Conservation (phyloP, 2,797 vertebrate genomes). For the Australoheros facetus region DNA sequence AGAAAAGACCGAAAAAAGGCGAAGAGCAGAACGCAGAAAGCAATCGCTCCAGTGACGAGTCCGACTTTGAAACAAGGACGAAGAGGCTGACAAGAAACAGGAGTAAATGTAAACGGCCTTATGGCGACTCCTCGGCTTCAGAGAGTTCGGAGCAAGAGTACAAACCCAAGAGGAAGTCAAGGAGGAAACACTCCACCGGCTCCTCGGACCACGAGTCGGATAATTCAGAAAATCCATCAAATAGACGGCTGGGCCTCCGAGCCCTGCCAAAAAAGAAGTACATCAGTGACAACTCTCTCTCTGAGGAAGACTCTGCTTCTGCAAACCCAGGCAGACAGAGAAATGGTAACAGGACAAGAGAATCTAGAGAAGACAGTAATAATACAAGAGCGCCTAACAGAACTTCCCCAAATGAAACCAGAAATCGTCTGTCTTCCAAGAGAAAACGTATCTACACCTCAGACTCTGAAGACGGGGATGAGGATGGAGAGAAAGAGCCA, state of each 20-base stretch:
- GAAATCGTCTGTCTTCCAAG: slow-evolving; percentile 67
- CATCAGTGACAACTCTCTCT: slow-evolving; percentile 75
- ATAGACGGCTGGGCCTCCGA: slow-evolving; percentile 64
- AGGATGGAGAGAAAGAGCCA: slow-evolving; percentile 24
- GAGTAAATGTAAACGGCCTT: slow-evolving; percentile 58
- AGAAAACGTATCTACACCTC: slow-evolving; percentile 78
- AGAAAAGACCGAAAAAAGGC: slow-evolving; percentile 58
- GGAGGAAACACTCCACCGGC: slow-evolving; percentile 65
- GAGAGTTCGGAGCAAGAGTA: slow-evolving; percentile 72
- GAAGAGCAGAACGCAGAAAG: slow-evolving; percentile 18
- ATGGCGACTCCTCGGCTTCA: slow-evolving; percentile 40
- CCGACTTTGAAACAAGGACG: slow-evolving; percentile 23
- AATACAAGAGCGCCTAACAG: slow-evolving; percentile 43
- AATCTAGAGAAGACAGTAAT: slow-evolving; percentile 19
- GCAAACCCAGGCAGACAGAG: slow-evolving; percentile 35
- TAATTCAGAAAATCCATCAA: slow-evolving; percentile 56
- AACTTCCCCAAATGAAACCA: slow-evolving; percentile 44
- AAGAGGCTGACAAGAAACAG: slow-evolving; percentile 52
- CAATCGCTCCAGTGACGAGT: slow-evolving; percentile 61
- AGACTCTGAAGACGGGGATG: slow-evolving; percentile 74
- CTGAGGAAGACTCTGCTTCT: slow-evolving; percentile 77
- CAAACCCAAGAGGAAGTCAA: slow-evolving; percentile 58
- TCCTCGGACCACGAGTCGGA: slow-evolving; percentile 74
- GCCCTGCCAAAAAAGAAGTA: slow-evolving; percentile 81
- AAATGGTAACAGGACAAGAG: slow-evolving; percentile 53